Evolutionary conservation across 2,888 invertebrate genomes (phyloP).

Genomic region (Calameuta pallipes): DNA sequence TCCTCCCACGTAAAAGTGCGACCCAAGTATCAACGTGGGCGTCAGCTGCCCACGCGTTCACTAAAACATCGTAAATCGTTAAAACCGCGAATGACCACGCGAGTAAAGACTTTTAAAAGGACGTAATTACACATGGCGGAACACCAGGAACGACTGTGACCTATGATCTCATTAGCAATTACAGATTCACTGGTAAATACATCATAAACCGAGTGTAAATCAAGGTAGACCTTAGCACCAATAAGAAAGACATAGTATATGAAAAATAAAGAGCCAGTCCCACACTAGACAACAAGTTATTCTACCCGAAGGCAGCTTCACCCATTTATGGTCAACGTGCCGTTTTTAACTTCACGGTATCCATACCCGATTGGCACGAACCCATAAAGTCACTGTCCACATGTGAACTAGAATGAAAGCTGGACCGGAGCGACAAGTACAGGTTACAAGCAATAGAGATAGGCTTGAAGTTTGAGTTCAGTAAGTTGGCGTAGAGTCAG

Average conservation of each 20-base stretch:
- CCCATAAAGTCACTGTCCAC: background rate
- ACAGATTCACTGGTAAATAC: background rate
- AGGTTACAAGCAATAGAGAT: slow-evolving; percentile 1
- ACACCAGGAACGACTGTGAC: background rate
- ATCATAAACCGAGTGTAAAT: background rate
- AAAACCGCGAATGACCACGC: background rate
- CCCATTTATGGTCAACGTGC: background rate
- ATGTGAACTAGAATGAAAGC: background rate
- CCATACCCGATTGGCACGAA: background rate
- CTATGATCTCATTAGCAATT: background rate
- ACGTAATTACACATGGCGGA: background rate
- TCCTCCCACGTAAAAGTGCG: background rate
- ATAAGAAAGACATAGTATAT: background rate
- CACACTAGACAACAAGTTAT: background rate
- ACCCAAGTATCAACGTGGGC: background rate
- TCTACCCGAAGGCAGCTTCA: background rate
- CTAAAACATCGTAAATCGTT: background rate
- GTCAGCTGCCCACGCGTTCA: background rate
- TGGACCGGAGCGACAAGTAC: background rate
- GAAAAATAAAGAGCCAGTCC: background rate
- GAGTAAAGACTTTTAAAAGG: background rate
- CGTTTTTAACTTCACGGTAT: background rate
- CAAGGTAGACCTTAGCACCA: background rate
- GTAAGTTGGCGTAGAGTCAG: slow-evolving; percentile 38
- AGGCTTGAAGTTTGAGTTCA: background rate